Base-by-base conservation (phyloP, 2,888 invertebrate genomes). In the Crocallis elinguaria region DNA sequence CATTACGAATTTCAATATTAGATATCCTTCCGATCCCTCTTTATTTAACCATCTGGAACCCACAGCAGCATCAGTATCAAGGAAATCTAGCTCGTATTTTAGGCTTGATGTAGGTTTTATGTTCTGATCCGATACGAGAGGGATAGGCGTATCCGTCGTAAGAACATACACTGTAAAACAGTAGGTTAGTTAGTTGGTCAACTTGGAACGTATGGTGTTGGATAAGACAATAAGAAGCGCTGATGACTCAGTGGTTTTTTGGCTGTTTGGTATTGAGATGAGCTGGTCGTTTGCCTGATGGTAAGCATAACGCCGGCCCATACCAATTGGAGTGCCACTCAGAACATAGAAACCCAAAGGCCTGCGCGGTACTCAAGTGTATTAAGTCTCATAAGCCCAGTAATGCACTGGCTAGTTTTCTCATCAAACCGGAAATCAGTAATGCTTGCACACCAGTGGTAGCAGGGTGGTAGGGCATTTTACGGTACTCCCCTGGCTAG, bases 21-120 rank as follows among this genome's bases (percentile, higher is more conserved):
- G 49, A 46, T 37, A 57, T 57, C 36, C 39, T 48, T 49, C 12
- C 27, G 49, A 57, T 53, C 60, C 60, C 38, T 30, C 35, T 56
- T 62, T 60, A 60, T 56, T 53, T 50, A 56, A 55, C 45, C 30
- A 41, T 46, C 21, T 35, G 46, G 38, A 45, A 37, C 35, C 43
- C 50, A 43, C 38, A 33, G 12, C 16, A 9, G 48, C 44, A 57
- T 54, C 54, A 49, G 56, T 38, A 41, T 42, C 14, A 21, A 43
- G 56, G 46, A 60, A 60, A 64, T 64, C 64, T 64, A 58, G 56
- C 55, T 57, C 64, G 64, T 61, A 61, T 64, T 57, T 61, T 55
- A 49, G 51, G 51, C 53, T 56, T 60, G 61, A 60, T 57, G 55
- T 60, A 59, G 61, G 61, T 64, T 64, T 62, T 60, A 64, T 44